Evolutionary conservation across 2,797 vertebrate genomes (phyloP).

Genomic region (Prionace glauca): DNA sequence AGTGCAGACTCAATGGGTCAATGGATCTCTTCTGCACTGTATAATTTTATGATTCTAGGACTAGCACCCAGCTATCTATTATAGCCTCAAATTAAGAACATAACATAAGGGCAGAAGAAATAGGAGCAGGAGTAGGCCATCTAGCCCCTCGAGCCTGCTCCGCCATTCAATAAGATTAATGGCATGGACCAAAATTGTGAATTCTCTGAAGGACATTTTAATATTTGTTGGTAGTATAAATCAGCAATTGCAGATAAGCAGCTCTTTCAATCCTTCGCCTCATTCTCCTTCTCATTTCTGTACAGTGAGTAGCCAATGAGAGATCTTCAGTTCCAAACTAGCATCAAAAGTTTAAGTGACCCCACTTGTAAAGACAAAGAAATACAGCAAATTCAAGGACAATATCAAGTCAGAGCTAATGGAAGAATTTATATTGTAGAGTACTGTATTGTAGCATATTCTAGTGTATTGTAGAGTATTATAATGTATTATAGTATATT

Average conservation of each 20-base stretch:
- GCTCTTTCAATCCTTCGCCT: background rate
- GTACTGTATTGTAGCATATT: background rate
- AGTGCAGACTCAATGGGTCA: no score
- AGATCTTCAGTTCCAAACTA: background rate
- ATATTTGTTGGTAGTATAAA: background rate
- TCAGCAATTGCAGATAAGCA: background rate
- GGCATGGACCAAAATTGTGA: background rate
- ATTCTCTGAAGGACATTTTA: background rate
- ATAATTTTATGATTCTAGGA: no score
- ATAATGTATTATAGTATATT: background rate
- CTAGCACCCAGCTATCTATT: background rate
- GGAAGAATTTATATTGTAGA: background rate
- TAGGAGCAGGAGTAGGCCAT: no score
- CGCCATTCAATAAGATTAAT: background rate
- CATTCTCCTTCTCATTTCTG: background rate
- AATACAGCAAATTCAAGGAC: background rate
- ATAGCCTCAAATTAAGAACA: background rate
- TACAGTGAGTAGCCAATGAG: background rate
- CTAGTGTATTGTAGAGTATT: background rate
- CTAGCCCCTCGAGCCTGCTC: no score
- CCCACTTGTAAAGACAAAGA: background rate
- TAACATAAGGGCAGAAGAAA: no score
- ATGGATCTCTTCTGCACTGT: no score
- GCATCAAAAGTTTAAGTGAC: background rate
- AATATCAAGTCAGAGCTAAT: background rate